phyloP scores from a whole-genome alignment of 2,888 invertebrate genomes.

The Rotaria sp. region DNA sequence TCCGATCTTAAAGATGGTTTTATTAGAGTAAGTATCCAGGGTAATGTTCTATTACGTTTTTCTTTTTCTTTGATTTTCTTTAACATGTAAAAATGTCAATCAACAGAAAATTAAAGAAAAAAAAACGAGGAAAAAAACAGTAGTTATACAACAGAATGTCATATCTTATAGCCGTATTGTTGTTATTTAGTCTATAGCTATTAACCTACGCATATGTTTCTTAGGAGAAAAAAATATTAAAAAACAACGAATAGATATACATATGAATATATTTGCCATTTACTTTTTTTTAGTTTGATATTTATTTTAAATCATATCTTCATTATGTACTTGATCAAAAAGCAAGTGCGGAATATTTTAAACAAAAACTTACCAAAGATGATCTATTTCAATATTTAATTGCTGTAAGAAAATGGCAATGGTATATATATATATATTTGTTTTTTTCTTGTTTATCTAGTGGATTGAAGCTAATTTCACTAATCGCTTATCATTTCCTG shows the following conservation, averaged over 20 bases:
- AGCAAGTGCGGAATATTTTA: conserved; percentile 14
- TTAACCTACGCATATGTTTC: not conserved
- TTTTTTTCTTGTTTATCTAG: not conserved
- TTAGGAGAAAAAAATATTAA: not conserved
- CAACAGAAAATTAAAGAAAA: not conserved
- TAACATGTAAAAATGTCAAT: not conserved
- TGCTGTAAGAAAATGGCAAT: not conserved
- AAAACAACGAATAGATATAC: too few relatives aligned
- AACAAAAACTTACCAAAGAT: not conserved
- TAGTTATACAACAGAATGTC: not conserved
- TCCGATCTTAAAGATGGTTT: not conserved
- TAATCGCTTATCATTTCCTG: conserved; percentile 17
- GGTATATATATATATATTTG: not conserved
- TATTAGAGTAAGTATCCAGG: not conserved
- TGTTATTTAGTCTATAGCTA: not conserved
- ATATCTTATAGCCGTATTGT: not conserved
- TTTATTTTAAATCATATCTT: conserved; percentile 11
- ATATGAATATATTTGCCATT: too few relatives aligned
- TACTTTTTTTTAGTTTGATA: not conserved
- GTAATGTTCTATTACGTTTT: not conserved
- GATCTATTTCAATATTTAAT: conserved; percentile 22
- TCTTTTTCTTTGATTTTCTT: not conserved
- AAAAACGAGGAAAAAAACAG: not conserved
- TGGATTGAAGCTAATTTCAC: not conserved
- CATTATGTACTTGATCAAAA: conserved; percentile 26